Evolutionary conservation across 2,113 vertebrate species (phyloP).

Genomic region (Elephas maximus): DNA sequence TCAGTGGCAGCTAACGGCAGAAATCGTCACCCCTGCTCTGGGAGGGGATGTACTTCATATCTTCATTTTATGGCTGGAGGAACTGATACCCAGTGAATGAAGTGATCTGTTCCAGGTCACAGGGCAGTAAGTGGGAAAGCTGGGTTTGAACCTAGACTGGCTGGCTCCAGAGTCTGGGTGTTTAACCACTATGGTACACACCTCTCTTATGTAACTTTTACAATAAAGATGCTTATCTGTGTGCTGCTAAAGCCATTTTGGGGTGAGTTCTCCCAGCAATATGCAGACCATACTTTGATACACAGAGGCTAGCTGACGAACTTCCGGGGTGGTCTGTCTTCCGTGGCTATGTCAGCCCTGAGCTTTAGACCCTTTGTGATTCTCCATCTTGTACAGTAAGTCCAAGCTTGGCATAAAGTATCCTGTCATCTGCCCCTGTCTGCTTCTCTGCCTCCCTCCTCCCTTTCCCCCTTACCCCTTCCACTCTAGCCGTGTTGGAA

Average conservation of each 20-base stretch:
- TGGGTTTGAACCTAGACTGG: neutral
- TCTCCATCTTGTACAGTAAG: neutral
- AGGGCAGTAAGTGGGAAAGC: neutral
- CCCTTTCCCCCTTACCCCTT: neutral
- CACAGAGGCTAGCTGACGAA: too few species aligned
- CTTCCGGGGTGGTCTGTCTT: neutral
- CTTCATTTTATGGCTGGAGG: rapidly evolving
- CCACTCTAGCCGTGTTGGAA: neutral
- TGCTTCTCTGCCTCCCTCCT: neutral
- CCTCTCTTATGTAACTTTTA: neutral
- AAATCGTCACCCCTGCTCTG: neutral
- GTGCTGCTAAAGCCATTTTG: neutral
- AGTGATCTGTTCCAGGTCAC: neutral
- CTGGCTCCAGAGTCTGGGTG: neutral
- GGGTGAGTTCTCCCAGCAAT: neutral
- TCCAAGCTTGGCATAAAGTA: neutral
- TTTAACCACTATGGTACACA: neutral
- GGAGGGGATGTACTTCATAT: neutral
- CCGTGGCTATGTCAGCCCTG: neutral
- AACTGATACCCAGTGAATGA: neutral
- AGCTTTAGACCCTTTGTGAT: neutral
- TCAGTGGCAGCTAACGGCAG: neutral
- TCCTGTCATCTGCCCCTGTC: neutral
- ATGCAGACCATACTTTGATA: neutral
- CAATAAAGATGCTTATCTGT: neutral